Evolutionary conservation across 2,888 invertebrate genomes (phyloP), one percentile per base, ranked within the genome.

Genomic region (Lycocerus yunnanus): DNA sequence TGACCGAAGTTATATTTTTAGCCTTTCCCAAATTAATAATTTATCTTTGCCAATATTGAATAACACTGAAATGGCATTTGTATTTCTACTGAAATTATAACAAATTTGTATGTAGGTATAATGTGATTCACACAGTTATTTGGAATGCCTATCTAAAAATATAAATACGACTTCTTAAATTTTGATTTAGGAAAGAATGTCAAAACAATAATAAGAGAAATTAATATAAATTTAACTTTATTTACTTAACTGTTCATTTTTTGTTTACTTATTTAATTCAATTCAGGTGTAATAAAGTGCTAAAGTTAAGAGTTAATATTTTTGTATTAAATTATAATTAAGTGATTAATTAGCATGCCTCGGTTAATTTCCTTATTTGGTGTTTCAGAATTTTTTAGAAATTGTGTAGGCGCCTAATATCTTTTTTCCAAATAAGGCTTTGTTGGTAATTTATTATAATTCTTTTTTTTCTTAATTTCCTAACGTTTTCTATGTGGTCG

Each of bases 341-440:
- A 70, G 69, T 66, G 15, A 76, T 73, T 76, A 76, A 76, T 76
- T 76, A 76, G 68, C 14, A 67, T 69, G 43, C 69, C 71, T 73
- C 20, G 58, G 20, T 65, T 67, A 73, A 73, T 68, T 15, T 69
- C 75, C 75, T 70, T 73, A 76, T 72, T 68, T 70, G 73, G 73
- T 61, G 18, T 24, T 66, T 75, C 72, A 68, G 43, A 60, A 43
- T 65, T 58, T 67, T 69, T 70, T 70, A 70, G 73, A 73, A 76
- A 76, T 70, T 27, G 68, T 24, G 75, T 76, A 15, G 75, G 75
- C 18, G 75, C 70, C 63, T 43, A 69, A 63, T 71, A n/a, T 72
- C 68, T 71, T 72, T 76, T 58, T 13, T n/a, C 71, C 75, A 43
- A 69, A 69, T 75, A 69, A 27, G 75, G 75, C 8, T 9, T 14